Percentiles rank a stretch among this genome's conserved stretches.
phyloP scores from a whole-genome alignment of 2,113 vertebrate genomes.

The Catharus fuscescens region DNA sequence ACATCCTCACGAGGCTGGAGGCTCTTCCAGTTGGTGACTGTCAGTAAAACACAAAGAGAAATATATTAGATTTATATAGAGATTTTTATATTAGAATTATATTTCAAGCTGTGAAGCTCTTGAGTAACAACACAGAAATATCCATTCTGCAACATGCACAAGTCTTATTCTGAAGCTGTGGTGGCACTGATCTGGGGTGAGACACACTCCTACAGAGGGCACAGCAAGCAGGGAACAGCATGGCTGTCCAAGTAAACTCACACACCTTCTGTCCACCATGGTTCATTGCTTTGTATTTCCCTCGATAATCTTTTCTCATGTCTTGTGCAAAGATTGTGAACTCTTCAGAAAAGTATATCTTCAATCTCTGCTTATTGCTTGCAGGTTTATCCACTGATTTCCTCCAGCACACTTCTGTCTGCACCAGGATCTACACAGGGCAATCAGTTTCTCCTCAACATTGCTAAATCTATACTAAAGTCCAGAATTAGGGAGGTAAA shows the following conservation, averaged over 20 bases:
- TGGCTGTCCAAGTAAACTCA: not conserved
- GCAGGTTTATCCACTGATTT: not conserved
- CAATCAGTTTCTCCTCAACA: not conserved
- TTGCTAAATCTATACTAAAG: not conserved
- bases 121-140: not conserved
- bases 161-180: not conserved
- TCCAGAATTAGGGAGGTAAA: not conserved
- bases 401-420: not conserved
- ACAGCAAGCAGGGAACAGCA: not conserved
- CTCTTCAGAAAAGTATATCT: not conserved
- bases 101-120: not conserved
- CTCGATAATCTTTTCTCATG: not conserved
- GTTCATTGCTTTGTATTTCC: not conserved
- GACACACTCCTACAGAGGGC: not conserved
- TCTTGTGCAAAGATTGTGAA: not conserved
- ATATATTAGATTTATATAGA: not conserved
- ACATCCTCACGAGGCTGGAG: not conserved
- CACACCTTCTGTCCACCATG: fast-evolving
- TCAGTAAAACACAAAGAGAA: not conserved
- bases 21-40: not conserved
- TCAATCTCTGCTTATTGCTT: not conserved
- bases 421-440: not conserved
- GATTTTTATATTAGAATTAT: not conserved
- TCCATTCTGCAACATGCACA: not conserved
- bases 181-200: not conserved